Conservation (phyloP, 2,797 vertebrate genomes). For the Toxotes lorentzi region DNA sequence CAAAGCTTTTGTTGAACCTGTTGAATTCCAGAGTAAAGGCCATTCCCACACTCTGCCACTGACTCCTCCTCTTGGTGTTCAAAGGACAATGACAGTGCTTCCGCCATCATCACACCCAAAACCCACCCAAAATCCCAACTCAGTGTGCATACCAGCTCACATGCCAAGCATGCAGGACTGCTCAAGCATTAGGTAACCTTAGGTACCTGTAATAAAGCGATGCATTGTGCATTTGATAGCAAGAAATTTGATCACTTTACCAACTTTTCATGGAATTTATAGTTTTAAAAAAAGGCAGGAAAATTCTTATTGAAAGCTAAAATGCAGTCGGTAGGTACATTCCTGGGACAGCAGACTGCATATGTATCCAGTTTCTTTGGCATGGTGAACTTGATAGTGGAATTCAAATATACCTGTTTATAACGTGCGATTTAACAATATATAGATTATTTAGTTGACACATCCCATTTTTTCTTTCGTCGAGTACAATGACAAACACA, state of each 20-base stretch:
- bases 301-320: conserved; percentile 15
- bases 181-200: conserved; percentile 12
- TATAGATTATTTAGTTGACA: not conserved
- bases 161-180: conserved; percentile 27
- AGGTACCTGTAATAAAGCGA: conserved; percentile 18
- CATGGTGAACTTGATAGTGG: conserved; percentile 40
- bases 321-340: conserved; percentile 42
- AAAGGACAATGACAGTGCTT: conserved; percentile 43
- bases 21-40: conserved; percentile 78
- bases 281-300: conserved; percentile 8
- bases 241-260: not conserved
- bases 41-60: conserved; percentile 73
- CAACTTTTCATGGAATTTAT: not conserved
- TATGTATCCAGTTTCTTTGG: conserved; percentile 65
- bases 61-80: conserved; percentile 57
- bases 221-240: not conserved
- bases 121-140: conserved; percentile 10
- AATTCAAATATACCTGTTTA: conserved; percentile 2
- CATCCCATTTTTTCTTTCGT: not conserved
- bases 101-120: conserved; percentile 48
- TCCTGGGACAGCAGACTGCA: conserved; percentile 48
- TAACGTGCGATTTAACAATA: not conserved
- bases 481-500: conserved; percentile 26
- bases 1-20: conserved; percentile 79
- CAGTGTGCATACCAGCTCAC: conserved; percentile 32